Conservation (phyloP, 2,113 vertebrate species). For the Ptychochromis oligacanthus region DNA sequence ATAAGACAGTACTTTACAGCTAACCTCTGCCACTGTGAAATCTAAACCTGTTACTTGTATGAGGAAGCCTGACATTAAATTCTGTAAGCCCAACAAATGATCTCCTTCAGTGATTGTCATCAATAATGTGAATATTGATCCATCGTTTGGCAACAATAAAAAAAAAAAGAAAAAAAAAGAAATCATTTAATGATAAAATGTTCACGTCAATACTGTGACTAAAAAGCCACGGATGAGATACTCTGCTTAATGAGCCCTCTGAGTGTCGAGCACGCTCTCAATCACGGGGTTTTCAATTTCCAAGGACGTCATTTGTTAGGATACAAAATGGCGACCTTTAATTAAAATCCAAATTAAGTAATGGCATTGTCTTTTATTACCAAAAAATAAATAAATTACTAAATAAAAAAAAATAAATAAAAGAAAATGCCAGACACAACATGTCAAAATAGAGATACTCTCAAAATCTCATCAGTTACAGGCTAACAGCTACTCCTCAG, state of each 20-base stretch:
- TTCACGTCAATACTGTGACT: slow-evolving; percentile 31
- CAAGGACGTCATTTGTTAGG: not conserved
- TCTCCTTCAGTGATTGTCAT: not conserved
- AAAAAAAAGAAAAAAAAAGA: slow-evolving; percentile 14
- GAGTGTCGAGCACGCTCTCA: not conserved
- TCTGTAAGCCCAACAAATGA: not conserved
- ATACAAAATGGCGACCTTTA: not conserved
- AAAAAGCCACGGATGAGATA: slow-evolving; percentile 43
- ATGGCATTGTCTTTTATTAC: not conserved
- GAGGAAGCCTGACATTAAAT: not conserved
- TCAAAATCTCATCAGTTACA: not conserved
- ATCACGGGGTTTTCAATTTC: not conserved
- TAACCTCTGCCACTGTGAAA: not conserved
- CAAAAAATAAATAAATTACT: too few species aligned
- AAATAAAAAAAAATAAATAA: not conserved
- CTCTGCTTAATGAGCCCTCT: slow-evolving; percentile 34
- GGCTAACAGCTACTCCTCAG: not conserved
- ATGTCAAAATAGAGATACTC: not conserved
- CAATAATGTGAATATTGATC: not conserved
- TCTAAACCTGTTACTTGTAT: not conserved
- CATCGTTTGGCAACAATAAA: not conserved
- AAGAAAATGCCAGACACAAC: not conserved
- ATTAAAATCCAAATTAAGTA: not conserved
- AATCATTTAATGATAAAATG: slow-evolving; percentile 6
- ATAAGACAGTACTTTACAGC: not conserved